Evolutionary conservation across 2,888 invertebrate species (phyloP), one percentile per base, ranked within the genome.

Genomic region (Miltochrista miniata): DNA sequence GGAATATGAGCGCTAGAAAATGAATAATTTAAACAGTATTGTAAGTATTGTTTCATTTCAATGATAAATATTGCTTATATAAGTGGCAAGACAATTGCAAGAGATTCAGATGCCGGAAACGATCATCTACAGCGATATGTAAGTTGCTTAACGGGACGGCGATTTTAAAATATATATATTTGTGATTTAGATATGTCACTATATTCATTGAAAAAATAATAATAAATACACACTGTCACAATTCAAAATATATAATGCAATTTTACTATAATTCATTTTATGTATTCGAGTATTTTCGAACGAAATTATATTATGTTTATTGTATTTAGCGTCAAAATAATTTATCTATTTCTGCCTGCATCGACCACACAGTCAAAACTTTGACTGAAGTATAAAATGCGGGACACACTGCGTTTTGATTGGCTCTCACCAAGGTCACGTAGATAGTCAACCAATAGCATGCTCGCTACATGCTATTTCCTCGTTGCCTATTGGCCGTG

Each of bases 121-220:
- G 57, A 60, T 51, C 58, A 55, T 70, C 74, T 81, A 76, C 72
- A 58, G 79, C 83, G 90, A 90, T 90, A 90, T 90, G 90, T 86
- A 64, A 66, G 78, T 84, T 82, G 81, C 80, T 66, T 74, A 76
- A 76, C 48, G 79, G 87, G 87, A 86, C 87, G 87, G 87, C 81
- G 77, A 71, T 79, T 74, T 62, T 64, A 76, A 77, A n/a, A n/a
- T n/a, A 75, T 75, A 80, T 74, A 68, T 61, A 67, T 62, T 54
- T 68, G 56, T 62, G 54, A 56, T 54, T 45, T 45, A 70, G 73
- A 76, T 76, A 76, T 76, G 76, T 72, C 55, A 61, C 64, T 69
- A 57, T 55, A 66, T 61, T 49, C 48, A 67, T 59, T 64, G 54
- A 69, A 72, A 73, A 24, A 70, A 61, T 64, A 70, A 66, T 50